Evolutionary conservation across 2,888 invertebrate species (phyloP).

Genomic region (Theretra japonica): DNA sequence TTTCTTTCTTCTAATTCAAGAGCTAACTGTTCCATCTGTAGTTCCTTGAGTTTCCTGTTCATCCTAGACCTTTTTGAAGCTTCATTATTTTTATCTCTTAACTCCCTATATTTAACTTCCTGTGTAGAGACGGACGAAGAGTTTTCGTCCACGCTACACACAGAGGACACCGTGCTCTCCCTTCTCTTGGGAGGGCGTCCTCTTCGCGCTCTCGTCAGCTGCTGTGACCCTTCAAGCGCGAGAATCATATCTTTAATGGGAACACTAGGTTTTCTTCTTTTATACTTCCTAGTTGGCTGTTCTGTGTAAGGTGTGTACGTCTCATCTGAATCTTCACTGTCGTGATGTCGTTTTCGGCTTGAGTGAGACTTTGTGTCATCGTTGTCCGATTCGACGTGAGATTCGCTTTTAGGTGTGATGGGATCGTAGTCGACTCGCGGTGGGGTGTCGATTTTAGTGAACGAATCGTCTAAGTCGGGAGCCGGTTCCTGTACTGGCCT

Average conservation of each 20-base stretch:
- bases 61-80: conserved; percentile 90
- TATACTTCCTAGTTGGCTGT: conserved; percentile 64
- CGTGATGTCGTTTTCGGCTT: conserved; percentile 58
- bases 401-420: conserved; percentile 75
- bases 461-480: conserved; percentile 34
- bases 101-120: conserved; percentile 86
- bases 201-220: conserved; percentile 70
- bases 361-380: conserved; percentile 61
- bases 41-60: conserved; percentile 86
- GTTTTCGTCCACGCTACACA: conserved; percentile 75
- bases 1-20: conserved; percentile 86
- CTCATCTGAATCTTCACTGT: conserved; percentile 78
- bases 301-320: conserved; percentile 72
- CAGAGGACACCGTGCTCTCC: conserved; percentile 74
- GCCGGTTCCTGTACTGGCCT: conserved; percentile 51
- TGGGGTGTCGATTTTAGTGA: conserved; percentile 52
- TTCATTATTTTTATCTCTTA: conserved; percentile 91
- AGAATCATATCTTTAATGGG: conserved; percentile 76
- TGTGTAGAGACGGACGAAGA: conserved; percentile 70
- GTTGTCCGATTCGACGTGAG: conserved; percentile 70
- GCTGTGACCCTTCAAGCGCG: conserved; percentile 71
- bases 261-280: conserved; percentile 68
- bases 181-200: conserved; percentile 84
- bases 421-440: conserved; percentile 68
- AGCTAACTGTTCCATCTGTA: conserved; percentile 82